A percentile compares a stretch with the other conserved stretches of the same genome.
Conservation (phyloP, 2,888 invertebrate species). For the Andrena camellia region DNA sequence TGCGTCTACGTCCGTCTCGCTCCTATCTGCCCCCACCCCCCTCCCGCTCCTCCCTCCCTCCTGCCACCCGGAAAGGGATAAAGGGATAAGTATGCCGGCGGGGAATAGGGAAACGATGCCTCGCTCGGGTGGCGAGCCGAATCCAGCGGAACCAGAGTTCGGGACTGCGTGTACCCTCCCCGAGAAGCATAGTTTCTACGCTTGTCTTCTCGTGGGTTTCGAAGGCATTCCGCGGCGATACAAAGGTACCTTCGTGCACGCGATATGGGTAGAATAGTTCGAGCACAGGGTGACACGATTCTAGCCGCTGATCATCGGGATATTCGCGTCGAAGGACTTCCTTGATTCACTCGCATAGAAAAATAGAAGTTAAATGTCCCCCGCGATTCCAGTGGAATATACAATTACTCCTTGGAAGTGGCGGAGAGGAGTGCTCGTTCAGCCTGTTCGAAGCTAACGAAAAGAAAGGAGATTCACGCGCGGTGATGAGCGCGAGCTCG, state of each 20-base stretch:
- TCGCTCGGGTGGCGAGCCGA: neutral
- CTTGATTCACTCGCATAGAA: constrained; percentile 32
- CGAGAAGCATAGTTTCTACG: too few relatives aligned
- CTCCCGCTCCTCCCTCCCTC: constrained; percentile 16
- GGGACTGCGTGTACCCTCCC: too few relatives aligned
- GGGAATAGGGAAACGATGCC: constrained; percentile 36
- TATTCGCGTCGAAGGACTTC: constrained; percentile 41
- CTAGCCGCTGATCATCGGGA: neutral
- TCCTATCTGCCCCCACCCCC: constrained; percentile 10
- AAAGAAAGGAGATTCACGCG: constrained; percentile 65
- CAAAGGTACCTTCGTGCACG: too few relatives aligned
- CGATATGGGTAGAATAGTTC: too few relatives aligned
- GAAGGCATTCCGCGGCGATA: too few relatives aligned
- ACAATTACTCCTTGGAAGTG: constrained; percentile 51
- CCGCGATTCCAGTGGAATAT: constrained; percentile 49
- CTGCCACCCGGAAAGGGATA: constrained; percentile 62
- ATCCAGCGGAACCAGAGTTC: neutral
- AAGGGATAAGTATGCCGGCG: constrained; percentile 10
- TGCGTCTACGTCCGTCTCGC: constrained; percentile 24
- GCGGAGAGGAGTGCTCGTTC: constrained; percentile 1
- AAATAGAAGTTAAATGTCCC: constrained; percentile 17
- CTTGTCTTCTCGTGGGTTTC: too few relatives aligned
- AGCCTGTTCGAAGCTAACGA: constrained; percentile 38
- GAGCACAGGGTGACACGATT: too few relatives aligned
- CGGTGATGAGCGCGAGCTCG: constrained; percentile 34